Evolutionary conservation across 2,797 vertebrate species (phyloP).

Genomic region (Molossus molossus): DNA sequence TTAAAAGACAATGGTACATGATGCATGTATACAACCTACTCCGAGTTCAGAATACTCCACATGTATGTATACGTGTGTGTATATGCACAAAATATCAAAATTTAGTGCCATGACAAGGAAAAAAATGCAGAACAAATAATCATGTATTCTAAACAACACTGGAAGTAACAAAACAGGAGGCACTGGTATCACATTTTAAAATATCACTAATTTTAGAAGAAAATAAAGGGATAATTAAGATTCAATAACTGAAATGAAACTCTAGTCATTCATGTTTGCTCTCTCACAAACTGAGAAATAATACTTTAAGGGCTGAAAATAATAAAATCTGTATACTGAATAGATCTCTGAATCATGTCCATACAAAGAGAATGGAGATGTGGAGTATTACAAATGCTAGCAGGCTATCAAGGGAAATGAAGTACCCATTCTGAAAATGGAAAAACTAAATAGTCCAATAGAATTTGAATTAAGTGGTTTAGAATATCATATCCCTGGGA

Average conservation of each 20-base stretch:
- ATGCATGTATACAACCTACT: not conserved
- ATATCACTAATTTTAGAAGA: slow-evolving; percentile 7
- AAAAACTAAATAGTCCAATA: slow-evolving; percentile 3
- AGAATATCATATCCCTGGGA: not conserved
- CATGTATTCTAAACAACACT: not conserved
- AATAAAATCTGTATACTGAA: slow-evolving; percentile 18
- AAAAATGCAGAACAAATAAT: slow-evolving; percentile 40
- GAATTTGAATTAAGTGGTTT: not conserved
- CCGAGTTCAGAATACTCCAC: not conserved
- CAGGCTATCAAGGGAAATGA: not conserved
- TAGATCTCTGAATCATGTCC: slow-evolving; percentile 22
- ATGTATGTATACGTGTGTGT: not conserved
- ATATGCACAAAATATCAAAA: not conserved
- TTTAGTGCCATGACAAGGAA: slow-evolving; percentile 37
- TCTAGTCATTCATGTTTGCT: not conserved
- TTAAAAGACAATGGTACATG: not conserved
- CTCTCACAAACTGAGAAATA: slow-evolving; percentile 66
- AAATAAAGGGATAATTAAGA: slow-evolving; percentile 66
- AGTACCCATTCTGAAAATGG: not conserved
- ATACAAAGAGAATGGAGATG: slow-evolving; percentile 35
- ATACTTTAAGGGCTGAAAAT: slow-evolving; percentile 45
- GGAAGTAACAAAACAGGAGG: slow-evolving; percentile 13
- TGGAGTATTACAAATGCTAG: not conserved
- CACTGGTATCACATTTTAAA: slow-evolving; percentile 33
- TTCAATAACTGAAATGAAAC: slow-evolving; percentile 62